Conservation (phyloP, 2,797 vertebrate genomes). For the Melanotaenia boesemani region DNA sequence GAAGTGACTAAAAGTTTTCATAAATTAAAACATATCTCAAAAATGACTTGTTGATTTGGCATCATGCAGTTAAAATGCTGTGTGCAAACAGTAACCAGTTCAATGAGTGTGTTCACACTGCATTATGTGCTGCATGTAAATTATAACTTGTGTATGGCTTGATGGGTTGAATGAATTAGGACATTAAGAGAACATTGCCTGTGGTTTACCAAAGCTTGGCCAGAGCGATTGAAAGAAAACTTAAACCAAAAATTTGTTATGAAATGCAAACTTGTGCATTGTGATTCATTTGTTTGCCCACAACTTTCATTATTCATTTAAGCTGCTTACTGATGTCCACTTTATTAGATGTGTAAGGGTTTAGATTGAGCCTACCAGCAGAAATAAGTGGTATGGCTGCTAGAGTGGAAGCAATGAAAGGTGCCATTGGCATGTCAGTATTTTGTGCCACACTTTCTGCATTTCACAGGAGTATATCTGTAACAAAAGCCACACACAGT, state of each 20-base stretch:
- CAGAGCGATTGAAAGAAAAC: slow-evolving; percentile 22
- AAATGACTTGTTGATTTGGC: no score
- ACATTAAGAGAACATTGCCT: slow-evolving; percentile 57
- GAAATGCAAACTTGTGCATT: neutral
- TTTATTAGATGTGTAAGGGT: slow-evolving; percentile 8
- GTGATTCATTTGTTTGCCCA: slow-evolving; percentile 6
- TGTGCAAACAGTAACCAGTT: slow-evolving; percentile 22
- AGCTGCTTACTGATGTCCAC: slow-evolving; percentile 9
- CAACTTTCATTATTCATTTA: slow-evolving; percentile 8
- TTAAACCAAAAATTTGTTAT: slow-evolving; percentile 12
- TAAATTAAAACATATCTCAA: no score
- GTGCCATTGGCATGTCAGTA: slow-evolving; percentile 1
- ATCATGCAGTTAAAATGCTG: no score
- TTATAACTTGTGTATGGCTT: slow-evolving; percentile 51
- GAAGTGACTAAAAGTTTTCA: neutral
- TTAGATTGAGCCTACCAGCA: slow-evolving; percentile 15
- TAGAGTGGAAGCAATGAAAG: neutral
- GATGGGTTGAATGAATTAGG: slow-evolving; percentile 28
- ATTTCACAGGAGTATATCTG: neutral
- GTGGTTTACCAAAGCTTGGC: slow-evolving; percentile 58
- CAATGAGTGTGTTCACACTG: slow-evolving; percentile 18
- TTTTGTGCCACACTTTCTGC: neutral
- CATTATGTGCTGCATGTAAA: slow-evolving; percentile 27
- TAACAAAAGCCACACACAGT: slow-evolving; percentile 2
- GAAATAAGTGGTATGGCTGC: slow-evolving; percentile 44